Evolutionary conservation across 2,797 vertebrate genomes (phyloP).

Genomic region (Acipenser ruthenus): DNA sequence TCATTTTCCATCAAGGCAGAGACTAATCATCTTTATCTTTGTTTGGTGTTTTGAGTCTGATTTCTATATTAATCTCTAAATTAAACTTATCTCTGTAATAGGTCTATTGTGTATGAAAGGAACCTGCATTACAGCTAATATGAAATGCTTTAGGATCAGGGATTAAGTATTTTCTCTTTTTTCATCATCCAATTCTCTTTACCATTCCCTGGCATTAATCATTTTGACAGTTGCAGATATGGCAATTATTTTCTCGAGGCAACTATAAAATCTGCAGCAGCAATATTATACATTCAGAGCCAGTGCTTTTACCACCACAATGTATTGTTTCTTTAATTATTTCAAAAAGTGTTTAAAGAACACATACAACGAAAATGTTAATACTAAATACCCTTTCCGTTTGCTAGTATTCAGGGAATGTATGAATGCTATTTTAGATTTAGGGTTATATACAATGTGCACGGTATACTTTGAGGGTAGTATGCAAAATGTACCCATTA

Average conservation of each 20-base stretch:
- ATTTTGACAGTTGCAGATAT: conserved; percentile 72
- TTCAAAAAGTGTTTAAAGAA: too few species aligned
- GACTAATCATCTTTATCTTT: conserved; percentile 22
- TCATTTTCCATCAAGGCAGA: too few species aligned
- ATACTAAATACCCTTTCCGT: too few species aligned
- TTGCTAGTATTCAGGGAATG: too few species aligned
- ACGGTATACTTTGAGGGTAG: too few species aligned
- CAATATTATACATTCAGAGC: too few species aligned
- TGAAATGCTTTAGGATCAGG: conserved; percentile 66
- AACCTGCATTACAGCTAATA: conserved; percentile 54
- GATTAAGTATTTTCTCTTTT: conserved; percentile 58
- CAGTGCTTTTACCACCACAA: too few species aligned
- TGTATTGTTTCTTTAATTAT: too few species aligned
- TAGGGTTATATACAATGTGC: too few species aligned
- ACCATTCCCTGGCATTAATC: conserved; percentile 63
- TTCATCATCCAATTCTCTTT: conserved; percentile 64
- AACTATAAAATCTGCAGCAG: conserved; percentile 68
- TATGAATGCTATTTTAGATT: too few species aligned
- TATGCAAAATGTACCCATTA: too few species aligned
- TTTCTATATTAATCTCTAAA: conserved; percentile 34
- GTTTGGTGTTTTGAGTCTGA: conserved; percentile 36
- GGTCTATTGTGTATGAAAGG: conserved; percentile 36
- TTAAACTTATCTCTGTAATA: conserved; percentile 54
- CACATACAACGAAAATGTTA: too few species aligned
- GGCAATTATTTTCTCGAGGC: conserved; percentile 68